phyloP scores from a whole-genome alignment of 2,888 invertebrate genomes.

The Malthinus seriepunctatus region DNA sequence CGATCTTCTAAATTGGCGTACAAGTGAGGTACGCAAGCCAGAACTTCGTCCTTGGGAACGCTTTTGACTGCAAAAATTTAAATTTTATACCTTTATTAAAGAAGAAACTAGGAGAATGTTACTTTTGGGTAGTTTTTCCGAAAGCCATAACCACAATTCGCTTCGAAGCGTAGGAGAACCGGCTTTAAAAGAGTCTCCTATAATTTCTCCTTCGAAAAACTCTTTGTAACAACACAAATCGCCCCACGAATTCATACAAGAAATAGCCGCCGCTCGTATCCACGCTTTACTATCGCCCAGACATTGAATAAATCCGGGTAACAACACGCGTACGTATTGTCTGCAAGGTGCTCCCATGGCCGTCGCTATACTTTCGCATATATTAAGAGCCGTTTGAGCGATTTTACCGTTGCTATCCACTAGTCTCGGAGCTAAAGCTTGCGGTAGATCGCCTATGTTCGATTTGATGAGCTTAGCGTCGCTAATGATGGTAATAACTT shows the following conservation, averaged over 20 bases:
- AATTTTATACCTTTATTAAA: not conserved
- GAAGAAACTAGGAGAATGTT: slow-evolving; percentile 25
- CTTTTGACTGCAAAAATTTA: slow-evolving; percentile 60
- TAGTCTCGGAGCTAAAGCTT: slow-evolving; percentile 75
- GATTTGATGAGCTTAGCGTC: slow-evolving; percentile 82
- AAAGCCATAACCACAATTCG: slow-evolving; percentile 85
- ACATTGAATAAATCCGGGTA: slow-evolving; percentile 86
- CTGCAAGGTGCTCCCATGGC: slow-evolving; percentile 85
- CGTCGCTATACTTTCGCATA: slow-evolving; percentile 79
- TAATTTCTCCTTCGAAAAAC: slow-evolving; percentile 87
- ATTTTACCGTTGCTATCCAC: slow-evolving; percentile 92
- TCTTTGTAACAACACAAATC: slow-evolving; percentile 80
- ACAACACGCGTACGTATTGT: slow-evolving; percentile 76
- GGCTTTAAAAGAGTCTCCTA: slow-evolving; percentile 81
- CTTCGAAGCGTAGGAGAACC: slow-evolving; percentile 83
- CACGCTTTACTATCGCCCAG: slow-evolving; percentile 75
- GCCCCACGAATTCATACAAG: slow-evolving; percentile 86
- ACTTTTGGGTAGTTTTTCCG: slow-evolving; percentile 77
- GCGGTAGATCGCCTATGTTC: slow-evolving; percentile 82
- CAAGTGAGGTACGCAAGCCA: slow-evolving; percentile 74
- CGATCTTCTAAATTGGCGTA: slow-evolving; percentile 88
- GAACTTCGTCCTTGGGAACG: slow-evolving; percentile 80
- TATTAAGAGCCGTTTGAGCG: slow-evolving; percentile 79
- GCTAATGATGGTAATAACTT: slow-evolving; percentile 70
- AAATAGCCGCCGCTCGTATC: slow-evolving; percentile 77